Percentiles rank a stretch among this genome's conserved stretches.
phyloP scores from a whole-genome alignment of 2,797 vertebrate genomes.

The Micrastur ruficollis region DNA sequence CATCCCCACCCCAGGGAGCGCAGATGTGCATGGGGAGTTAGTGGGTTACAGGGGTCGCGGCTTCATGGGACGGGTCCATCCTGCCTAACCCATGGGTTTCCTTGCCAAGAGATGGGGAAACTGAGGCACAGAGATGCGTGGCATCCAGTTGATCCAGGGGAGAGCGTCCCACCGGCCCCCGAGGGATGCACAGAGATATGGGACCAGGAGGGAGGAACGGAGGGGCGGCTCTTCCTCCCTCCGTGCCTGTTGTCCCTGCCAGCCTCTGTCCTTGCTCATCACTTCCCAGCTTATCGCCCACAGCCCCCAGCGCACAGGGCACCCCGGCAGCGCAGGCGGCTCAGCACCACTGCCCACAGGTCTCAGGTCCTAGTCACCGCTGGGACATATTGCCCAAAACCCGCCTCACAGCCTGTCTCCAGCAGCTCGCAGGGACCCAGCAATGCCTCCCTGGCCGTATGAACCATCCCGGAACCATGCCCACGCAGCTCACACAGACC shows the following conservation, averaged over 20 bases:
- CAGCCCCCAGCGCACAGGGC: fast-evolving
- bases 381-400: fast-evolving
- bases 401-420: not conserved
- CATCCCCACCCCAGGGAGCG: not conserved
- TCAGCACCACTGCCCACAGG: fast-evolving
- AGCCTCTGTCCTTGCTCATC: not conserved
- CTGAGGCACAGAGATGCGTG: not conserved
- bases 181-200: not conserved
- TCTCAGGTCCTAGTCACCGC: fast-evolving
- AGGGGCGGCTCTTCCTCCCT: not conserved
- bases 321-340: not conserved
- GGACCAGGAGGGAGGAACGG: fast-evolving
- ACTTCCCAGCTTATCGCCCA: fast-evolving
- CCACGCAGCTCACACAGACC: fast-evolving
- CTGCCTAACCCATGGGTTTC: not conserved
- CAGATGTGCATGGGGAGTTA: not conserved
- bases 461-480: fast-evolving
- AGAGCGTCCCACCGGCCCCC: fast-evolving
- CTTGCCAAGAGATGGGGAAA: not conserved
- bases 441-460: not conserved
- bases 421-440: no score
- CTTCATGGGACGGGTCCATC: not conserved
- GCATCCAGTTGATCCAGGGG: fast-evolving
- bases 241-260: not conserved
- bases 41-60: not conserved